Conservation (phyloP, 2,797 vertebrate species). For the Myoxocephalus aenaeus region DNA sequence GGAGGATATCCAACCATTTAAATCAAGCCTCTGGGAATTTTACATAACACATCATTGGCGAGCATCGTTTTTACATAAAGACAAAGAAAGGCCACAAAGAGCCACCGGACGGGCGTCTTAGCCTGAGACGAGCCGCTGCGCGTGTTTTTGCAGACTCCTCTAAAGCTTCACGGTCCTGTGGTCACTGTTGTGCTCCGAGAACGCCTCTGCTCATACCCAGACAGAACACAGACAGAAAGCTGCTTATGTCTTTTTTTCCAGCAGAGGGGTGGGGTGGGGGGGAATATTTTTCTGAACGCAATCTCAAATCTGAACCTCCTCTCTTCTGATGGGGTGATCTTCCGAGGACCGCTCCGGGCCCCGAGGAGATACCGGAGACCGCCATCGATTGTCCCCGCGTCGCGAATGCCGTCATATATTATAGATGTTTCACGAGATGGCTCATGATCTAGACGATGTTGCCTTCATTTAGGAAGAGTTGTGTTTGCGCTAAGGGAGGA, state of each 20-base stretch:
- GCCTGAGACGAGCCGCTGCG: conserved; percentile 79
- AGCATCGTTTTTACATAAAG: conserved; percentile 89
- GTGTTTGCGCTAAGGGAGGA: conserved; percentile 72
- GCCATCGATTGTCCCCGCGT: conserved; percentile 54
- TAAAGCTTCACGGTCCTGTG: conserved; percentile 88
- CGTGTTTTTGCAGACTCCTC: conserved; percentile 80
- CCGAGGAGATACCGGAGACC: conserved; percentile 42
- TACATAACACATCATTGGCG: conserved; percentile 89
- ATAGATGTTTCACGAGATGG: conserved; percentile 72
- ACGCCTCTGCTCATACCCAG: conserved; percentile 81
- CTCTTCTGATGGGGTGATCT: conserved; percentile 40
- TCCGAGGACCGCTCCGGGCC: conserved; percentile 1
- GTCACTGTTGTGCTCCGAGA: conserved; percentile 84
- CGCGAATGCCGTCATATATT: conserved; percentile 67
- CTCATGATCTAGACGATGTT: conserved; percentile 70
- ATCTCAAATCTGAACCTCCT: conserved; percentile 64
- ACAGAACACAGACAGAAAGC: conserved; percentile 82
- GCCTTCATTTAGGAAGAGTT: conserved; percentile 77
- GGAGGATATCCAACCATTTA: conserved; percentile 88
- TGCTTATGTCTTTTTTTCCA: conserved; percentile 71
- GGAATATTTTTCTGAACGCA: conserved; percentile 62
- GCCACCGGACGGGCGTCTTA: conserved; percentile 83
- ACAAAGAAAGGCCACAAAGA: conserved; percentile 85
- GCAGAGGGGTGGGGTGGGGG: not conserved
- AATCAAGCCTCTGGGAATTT: conserved; percentile 86